Base-by-base conservation (phyloP, 2,888 invertebrate species). In the Cordilura impudica region DNA sequence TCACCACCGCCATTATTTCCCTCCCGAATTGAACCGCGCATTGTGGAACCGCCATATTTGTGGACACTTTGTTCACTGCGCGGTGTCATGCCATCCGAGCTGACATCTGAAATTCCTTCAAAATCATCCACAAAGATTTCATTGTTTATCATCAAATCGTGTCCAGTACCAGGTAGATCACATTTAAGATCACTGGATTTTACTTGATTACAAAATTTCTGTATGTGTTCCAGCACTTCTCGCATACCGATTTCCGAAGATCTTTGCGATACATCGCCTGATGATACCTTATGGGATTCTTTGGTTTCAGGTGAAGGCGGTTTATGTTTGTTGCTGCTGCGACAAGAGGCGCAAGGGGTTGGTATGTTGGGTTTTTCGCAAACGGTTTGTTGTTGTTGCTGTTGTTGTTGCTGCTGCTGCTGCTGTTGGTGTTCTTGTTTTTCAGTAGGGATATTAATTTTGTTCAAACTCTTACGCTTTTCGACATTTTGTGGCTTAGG, bases 171-270 rank as follows among this genome's bases (percentile, higher is more conserved):
- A 10, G 72, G 21, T 49, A 54, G 51, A 4, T 83, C 83, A 18
- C 76, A 71, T 67, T 83, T 83, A 0, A 82, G 31, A 23, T 85
- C 86, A 14, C 60, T 83, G 1, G 78, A 31, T 67, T 86, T 82
- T 73, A 85, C 81, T 78, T 86, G 83, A 4, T 75, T 84, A 81
- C 83, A 87, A 69, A 85, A 84, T 58, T 85, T 85, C 72, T 87
- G 84, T 47, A 87, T 82, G n/a, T 85, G 85, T 18, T 86, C 88
- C 77, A 88, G 77, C 4, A 88, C 83, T 72, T 87, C 86, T 5
- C 83, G 86, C 63, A 87, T 84, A 6, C 84, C 85, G 63, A 85
- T 65, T 3, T 86, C 87, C 6, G 88, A 87, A 5, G 88, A 85
- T 66, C 87, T 88, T 0, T 74, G 81, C 23, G 82, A 83, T 4